Evolutionary conservation across 2,888 invertebrate species (phyloP).

Genomic region (Stenodema calcarata): DNA sequence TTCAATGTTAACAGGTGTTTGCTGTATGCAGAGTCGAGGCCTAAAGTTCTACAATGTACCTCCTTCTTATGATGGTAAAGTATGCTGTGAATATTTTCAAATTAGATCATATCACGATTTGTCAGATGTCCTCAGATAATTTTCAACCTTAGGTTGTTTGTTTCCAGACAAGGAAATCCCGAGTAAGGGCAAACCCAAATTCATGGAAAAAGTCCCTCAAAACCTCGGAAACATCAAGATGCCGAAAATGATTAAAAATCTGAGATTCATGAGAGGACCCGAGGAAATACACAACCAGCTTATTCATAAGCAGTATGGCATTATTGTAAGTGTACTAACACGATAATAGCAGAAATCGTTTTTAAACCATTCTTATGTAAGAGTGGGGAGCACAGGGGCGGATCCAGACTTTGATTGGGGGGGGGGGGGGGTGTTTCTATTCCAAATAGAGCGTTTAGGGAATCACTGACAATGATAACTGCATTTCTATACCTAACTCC

Average conservation of each 20-base stretch:
- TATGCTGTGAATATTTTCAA: too few relatives aligned
- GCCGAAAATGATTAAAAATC: conserved; percentile 84
- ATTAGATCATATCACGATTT: too few relatives aligned
- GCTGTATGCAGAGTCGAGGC: background rate
- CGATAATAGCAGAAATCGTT: too few relatives aligned
- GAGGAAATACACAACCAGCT: conserved; percentile 84
- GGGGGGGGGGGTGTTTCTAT: too few relatives aligned
- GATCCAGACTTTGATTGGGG: too few relatives aligned
- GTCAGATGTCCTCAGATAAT: background rate
- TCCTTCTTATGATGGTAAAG: conserved; percentile 17
- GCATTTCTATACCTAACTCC: too few relatives aligned
- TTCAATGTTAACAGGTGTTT: background rate
- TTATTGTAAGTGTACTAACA: conserved; percentile 74
- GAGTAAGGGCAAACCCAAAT: conserved; percentile 73
- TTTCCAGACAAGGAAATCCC: conserved; percentile 74
- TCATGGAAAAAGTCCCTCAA: conserved; percentile 76
- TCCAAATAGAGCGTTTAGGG: too few relatives aligned
- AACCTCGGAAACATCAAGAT: conserved; percentile 72
- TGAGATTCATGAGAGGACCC: conserved; percentile 89
- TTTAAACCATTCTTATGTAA: too few relatives aligned
- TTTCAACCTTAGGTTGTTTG: background rate
- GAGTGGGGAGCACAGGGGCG: too few relatives aligned
- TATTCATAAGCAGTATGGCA: conserved; percentile 90
- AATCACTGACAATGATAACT: too few relatives aligned
- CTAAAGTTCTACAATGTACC: background rate